Percentiles rank a stretch among this genome's conserved stretches.
Evolutionary conservation across 2,888 invertebrate species (phyloP).

Genomic region (Lottia gigantea): DNA sequence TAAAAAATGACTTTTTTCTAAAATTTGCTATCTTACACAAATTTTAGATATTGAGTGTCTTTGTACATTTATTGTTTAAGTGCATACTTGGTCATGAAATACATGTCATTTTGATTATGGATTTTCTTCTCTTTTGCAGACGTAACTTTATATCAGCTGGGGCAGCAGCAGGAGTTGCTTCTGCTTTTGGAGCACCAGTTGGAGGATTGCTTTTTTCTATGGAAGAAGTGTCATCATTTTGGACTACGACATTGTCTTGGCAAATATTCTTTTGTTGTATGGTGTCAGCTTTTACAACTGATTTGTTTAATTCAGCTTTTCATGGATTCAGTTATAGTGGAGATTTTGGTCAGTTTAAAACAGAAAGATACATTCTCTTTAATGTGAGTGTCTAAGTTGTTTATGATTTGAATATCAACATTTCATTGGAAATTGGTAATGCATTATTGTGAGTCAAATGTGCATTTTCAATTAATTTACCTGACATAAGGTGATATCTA

Average conservation of each 20-base stretch:
- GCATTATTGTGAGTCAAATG: no score
- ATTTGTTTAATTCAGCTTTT: conserved; percentile 66
- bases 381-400: conserved; percentile 45
- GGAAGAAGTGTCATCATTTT: conserved; percentile 70
- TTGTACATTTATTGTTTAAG: no score
- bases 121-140: conserved; percentile 40
- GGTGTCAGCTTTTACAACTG: conserved; percentile 67
- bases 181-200: conserved; percentile 70
- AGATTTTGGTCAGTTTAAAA: conserved; percentile 64
- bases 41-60: neutral
- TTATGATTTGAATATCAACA: no score
- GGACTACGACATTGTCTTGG: conserved; percentile 69
- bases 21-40: neutral
- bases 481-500: no score
- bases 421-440: no score
- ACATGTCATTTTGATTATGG: neutral
- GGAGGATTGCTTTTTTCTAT: conserved; percentile 69
- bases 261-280: conserved; percentile 70
- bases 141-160: conserved; percentile 68
- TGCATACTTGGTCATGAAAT: no score
- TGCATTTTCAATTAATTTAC: no score
- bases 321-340: conserved; percentile 60
- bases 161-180: conserved; percentile 69
- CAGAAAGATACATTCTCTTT: conserved; percentile 66
- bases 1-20: neutral